Evolutionary conservation across 1,140 invertebrate species (phyloP).

Genomic region (Globodera ellingtonae): DNA sequence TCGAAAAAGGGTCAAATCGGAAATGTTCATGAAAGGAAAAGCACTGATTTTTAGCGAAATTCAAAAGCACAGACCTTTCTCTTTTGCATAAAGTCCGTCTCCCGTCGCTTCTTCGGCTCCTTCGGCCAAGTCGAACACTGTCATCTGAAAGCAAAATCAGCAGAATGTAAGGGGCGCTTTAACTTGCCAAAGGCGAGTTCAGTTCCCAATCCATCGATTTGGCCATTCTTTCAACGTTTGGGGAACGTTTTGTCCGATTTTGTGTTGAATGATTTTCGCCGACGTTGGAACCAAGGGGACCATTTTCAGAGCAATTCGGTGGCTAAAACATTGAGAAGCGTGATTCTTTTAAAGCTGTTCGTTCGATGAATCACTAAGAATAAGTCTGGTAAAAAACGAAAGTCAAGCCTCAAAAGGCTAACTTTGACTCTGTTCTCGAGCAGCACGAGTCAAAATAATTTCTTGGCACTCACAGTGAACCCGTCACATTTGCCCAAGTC

Average conservation of each 20-base stretch:
- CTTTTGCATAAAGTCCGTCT: background rate
- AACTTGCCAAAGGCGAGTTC: constrained; percentile 23
- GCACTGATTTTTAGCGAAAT: too few relatives aligned
- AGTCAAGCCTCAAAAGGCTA: background rate
- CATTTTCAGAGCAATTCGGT: constrained; percentile 22
- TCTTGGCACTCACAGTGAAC: constrained; percentile 29
- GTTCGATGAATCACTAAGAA: too few relatives aligned
- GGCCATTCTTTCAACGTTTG: background rate
- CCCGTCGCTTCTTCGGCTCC: constrained; percentile 16
- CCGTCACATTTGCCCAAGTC: constrained; percentile 36
- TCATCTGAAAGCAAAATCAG: background rate
- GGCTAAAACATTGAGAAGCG: constrained; percentile 8
- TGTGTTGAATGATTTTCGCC: background rate
- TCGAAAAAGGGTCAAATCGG: too few relatives aligned
- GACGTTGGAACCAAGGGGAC: background rate
- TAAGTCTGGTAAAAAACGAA: too few relatives aligned
- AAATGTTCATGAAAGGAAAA: too few relatives aligned
- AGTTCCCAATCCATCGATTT: constrained; percentile 32
- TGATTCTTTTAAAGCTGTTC: too few relatives aligned
- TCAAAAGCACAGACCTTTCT: too few relatives aligned
- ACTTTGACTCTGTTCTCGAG: too few relatives aligned
- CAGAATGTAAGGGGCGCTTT: background rate
- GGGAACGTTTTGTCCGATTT: constrained; percentile 12
- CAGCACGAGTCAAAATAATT: background rate
- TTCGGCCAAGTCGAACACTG: constrained; percentile 34